Evolutionary conservation across 1,140 invertebrate species (phyloP).

Genomic region (Drosophila asahinai): DNA sequence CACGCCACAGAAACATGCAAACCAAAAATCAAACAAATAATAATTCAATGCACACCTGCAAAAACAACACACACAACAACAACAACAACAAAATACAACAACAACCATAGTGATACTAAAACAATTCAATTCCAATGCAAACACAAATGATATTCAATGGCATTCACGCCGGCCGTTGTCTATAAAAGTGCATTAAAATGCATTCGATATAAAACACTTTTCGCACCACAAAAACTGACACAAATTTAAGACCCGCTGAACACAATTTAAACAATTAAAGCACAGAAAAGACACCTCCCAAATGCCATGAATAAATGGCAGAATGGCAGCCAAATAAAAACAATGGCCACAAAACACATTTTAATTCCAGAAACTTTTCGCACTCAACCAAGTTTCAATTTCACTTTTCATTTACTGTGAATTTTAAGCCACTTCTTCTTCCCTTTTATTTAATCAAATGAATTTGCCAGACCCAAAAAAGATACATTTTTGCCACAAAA

Average conservation of each 20-base stretch:
- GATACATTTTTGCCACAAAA: not conserved
- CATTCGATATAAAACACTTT: slow-evolving; percentile 46
- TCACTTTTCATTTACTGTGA: slow-evolving; percentile 25
- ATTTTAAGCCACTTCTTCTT: slow-evolving; percentile 13
- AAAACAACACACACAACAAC: slow-evolving; percentile 33
- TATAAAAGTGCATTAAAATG: slow-evolving; percentile 41
- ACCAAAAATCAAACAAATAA: slow-evolving; percentile 60
- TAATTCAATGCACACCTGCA: slow-evolving; percentile 51
- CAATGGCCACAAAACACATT: slow-evolving; percentile 25
- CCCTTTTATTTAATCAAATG: slow-evolving; percentile 1
- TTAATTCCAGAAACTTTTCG: slow-evolving; percentile 30
- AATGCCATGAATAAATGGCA: not conserved
- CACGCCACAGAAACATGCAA: slow-evolving; percentile 55
- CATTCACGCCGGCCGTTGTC: slow-evolving; percentile 1
- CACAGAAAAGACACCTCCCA: not conserved
- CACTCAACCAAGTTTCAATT: slow-evolving; percentile 16
- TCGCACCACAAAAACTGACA: slow-evolving; percentile 44
- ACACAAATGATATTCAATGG: slow-evolving; percentile 38
- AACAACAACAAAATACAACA: slow-evolving; percentile 33
- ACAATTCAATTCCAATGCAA: slow-evolving; percentile 34
- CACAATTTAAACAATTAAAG: slow-evolving; percentile 31
- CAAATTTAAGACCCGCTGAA: slow-evolving; percentile 34
- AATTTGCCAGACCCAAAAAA: slow-evolving; percentile 2
- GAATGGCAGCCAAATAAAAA: slow-evolving; percentile 23
- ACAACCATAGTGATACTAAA: slow-evolving; percentile 36